Base-by-base conservation (phyloP, 2,113 vertebrate species). In the Ctenomys sociabilis region DNA sequence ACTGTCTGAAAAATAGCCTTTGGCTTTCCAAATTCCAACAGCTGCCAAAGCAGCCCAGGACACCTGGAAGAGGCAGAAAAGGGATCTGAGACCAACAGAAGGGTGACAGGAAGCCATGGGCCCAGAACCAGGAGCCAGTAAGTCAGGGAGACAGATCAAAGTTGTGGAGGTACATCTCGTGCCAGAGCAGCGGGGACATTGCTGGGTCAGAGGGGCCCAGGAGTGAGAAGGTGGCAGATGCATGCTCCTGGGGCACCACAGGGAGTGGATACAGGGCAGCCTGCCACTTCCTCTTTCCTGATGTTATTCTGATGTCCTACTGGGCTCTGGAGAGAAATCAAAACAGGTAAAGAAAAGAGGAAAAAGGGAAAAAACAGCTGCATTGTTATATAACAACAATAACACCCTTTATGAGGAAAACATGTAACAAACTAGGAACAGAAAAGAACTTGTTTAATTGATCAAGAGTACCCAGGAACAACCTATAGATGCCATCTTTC, bases 231-330 rank as follows among this genome's bases (percentile, higher is more conserved):
- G 59, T 43, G 68, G 72, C 81, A 54, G 89, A n/a, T 37, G 61
- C 63, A 77, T 66, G 77, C 22, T 95, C 72, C n/a, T 0, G 57
- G 90, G 49, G 89, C 22, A 4, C 68, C 40, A 91, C 11, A 86
- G 96, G 49, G 7, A 88, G 96, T 98, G 97, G 97, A 97, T 97
- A 93, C 94, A 92, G 75, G 96, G 95, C 96, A 97, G 95, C 96
- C 96, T 93, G 91, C 91, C 26, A 85, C 97, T 98, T 98, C 98
- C 98, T 98, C 97, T 98, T 98, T 98, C 97, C 97, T 98, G 97
- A 95, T 75, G 81, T 86, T 96, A 70, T 97, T 94, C 97, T 97
- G 90, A 85, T 97, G 89, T 97, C 97, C 97, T 88, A 95, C 4
- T 13, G 9, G 19, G 40, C n/a, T 95, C 97, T 98, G 97, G 97